Evolutionary conservation across 2,888 invertebrate genomes (phyloP).

Genomic region (Melieria crassipennis): DNA sequence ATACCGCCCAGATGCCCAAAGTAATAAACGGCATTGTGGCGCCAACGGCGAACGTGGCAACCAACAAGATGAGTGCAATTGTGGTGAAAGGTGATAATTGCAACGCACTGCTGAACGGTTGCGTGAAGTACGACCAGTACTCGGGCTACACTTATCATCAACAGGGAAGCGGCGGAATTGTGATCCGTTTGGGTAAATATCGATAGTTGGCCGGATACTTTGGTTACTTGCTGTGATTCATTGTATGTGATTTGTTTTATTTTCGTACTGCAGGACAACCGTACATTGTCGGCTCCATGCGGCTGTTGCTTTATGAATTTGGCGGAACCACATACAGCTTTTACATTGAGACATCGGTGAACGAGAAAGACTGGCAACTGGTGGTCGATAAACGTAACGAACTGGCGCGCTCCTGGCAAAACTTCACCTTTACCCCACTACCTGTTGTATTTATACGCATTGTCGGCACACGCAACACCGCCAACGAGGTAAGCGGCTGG

Average conservation of each 20-base stretch:
- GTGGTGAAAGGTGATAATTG: too few species aligned
- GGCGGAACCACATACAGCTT: constrained; percentile 94
- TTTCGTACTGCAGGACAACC: constrained; percentile 76
- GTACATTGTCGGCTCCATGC: constrained; percentile 88
- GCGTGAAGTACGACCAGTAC: constrained; percentile 97
- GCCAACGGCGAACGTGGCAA: constrained; percentile 92
- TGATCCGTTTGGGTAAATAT: constrained; percentile 83
- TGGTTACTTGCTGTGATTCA: not conserved
- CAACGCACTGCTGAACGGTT: constrained; percentile 95
- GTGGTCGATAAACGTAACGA: constrained; percentile 89
- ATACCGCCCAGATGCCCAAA: constrained; percentile 79
- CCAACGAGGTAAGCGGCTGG: constrained; percentile 81
- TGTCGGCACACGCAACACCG: constrained; percentile 96
- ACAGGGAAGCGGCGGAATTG: constrained; percentile 91
- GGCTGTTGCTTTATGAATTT: constrained; percentile 92
- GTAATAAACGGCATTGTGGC: constrained; percentile 80
- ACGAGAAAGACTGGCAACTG: constrained; percentile 91
- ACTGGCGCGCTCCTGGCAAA: constrained; percentile 93
- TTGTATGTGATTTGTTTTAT: not conserved
- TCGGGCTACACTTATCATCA: constrained; percentile 98
- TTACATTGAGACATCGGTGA: constrained; percentile 93
- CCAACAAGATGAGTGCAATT: constrained; percentile 86
- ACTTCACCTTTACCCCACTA: constrained; percentile 81
- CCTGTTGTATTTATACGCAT: constrained; percentile 94
- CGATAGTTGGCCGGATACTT: not conserved